phyloP scores from a whole-genome alignment of 2,888 invertebrate genomes.

The Amblyjoppa proteus region DNA sequence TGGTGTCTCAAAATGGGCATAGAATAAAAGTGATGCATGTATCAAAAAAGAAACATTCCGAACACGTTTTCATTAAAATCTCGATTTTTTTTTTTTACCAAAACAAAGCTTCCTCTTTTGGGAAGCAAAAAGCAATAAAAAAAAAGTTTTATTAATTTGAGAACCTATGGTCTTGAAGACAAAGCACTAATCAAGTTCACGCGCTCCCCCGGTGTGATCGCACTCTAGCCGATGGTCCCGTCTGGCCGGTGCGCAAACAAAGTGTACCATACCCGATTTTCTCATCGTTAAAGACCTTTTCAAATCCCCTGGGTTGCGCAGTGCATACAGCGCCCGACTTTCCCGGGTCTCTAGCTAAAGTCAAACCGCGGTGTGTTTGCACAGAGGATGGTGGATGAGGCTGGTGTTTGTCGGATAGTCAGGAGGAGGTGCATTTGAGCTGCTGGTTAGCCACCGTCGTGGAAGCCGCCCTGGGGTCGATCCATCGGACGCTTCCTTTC shows the following conservation, averaged over 20 bases:
- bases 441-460: conserved; percentile 4
- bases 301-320: neutral
- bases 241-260: neutral
- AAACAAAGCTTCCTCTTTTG: too few relatives aligned
- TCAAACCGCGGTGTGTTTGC: conserved; percentile 41
- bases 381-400: conserved; percentile 14
- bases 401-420: conserved; percentile 23
- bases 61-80: too few relatives aligned
- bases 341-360: conserved; percentile 14
- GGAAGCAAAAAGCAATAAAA: neutral
- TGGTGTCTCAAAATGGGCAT: neutral
- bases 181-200: neutral
- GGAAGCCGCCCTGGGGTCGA: conserved; percentile 20
- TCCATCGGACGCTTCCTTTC: conserved; percentile 21
- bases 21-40: neutral
- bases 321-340: conserved; percentile 31
- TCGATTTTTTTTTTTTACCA: too few relatives aligned
- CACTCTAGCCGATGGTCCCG: neutral
- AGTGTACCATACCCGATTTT: conserved; percentile 10
- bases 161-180: neutral
- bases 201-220: neutral
- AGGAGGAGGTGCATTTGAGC: conserved; percentile 21
- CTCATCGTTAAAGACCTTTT: neutral
- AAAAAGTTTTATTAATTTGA: neutral
- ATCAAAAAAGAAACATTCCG: neutral